These are phyloP conservation scores for Mixornis gularis DNA, from an alignment of 2,113 vertebrate species.

Conservation along the genomic window DNA sequence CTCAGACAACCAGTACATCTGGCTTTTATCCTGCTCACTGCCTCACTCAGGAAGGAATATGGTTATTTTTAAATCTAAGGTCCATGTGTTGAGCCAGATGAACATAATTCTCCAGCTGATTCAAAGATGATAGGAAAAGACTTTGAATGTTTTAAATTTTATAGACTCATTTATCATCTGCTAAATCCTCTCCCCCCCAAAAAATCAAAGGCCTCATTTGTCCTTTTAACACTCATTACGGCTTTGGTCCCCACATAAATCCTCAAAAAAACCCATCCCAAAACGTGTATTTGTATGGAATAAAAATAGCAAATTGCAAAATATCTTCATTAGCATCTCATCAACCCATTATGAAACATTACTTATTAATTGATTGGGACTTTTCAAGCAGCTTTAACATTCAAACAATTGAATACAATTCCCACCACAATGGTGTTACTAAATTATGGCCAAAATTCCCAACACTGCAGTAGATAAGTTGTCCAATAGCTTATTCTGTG, in stretches of 20 bases:
- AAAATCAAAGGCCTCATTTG: background rate
- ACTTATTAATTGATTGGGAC: background rate
- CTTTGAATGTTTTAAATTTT: background rate
- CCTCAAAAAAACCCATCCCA: background rate
- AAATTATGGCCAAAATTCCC: background rate
- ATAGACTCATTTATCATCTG: background rate
- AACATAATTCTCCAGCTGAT: background rate
- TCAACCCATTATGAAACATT: background rate
- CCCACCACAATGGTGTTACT: background rate
- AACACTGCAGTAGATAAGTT: background rate
- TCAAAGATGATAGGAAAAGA: background rate
- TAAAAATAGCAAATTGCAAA: background rate
- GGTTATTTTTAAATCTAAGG: slow-evolving; percentile 39
- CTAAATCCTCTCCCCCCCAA: background rate
- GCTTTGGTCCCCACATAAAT: background rate
- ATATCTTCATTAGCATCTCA: background rate
- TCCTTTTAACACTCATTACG: background rate
- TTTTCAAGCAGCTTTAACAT: background rate
- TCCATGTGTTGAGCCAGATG: background rate
- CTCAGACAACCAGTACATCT: slow-evolving; percentile 14
- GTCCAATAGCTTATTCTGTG: background rate
- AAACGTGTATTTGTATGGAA: background rate
- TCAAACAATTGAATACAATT: background rate
- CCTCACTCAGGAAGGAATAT: background rate
- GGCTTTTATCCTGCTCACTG: slow-evolving; percentile 43